phyloP scores from a whole-genome alignment of 2,797 vertebrate genomes.

The Trichosurus vulpecula region DNA sequence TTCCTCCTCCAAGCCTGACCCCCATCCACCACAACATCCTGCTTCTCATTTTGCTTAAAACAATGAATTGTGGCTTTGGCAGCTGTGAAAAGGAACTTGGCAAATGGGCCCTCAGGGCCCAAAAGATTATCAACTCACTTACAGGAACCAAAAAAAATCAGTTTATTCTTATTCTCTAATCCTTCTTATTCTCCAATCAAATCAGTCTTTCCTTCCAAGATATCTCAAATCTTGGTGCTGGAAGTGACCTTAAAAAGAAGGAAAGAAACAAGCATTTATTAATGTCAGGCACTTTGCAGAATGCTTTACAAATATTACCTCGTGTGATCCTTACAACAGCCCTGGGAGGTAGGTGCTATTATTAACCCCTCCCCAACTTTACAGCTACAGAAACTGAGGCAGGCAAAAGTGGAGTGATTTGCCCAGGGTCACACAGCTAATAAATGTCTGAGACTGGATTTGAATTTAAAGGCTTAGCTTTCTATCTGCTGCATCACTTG shows the following conservation, averaged over 20 bases:
- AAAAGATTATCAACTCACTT: neutral
- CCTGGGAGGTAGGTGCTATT: neutral
- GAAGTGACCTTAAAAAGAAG: neutral
- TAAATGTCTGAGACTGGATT: neutral
- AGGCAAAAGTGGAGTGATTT: neutral
- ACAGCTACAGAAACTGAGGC: neutral
- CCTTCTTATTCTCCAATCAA: neutral
- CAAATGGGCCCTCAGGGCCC: constrained; percentile 53
- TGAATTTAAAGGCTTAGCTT: neutral
- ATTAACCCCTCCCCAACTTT: neutral
- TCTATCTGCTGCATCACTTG: neutral
- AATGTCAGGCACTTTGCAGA: neutral
- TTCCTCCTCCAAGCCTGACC: neutral
- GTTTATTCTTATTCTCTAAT: neutral
- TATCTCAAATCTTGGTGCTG: neutral
- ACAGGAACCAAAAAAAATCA: neutral
- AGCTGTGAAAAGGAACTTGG: constrained; percentile 61
- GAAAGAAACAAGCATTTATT: neutral
- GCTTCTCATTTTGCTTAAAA: constrained; percentile 41
- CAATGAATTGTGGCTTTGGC: constrained; percentile 49
- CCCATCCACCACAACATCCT: neutral
- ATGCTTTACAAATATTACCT: neutral
- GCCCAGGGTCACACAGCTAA: neutral
- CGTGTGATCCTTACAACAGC: neutral
- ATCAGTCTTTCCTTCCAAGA: neutral